These are phyloP conservation scores for Noturus placidus DNA, from an alignment of 2,113 vertebrate species.

Conservation along the genomic window DNA sequence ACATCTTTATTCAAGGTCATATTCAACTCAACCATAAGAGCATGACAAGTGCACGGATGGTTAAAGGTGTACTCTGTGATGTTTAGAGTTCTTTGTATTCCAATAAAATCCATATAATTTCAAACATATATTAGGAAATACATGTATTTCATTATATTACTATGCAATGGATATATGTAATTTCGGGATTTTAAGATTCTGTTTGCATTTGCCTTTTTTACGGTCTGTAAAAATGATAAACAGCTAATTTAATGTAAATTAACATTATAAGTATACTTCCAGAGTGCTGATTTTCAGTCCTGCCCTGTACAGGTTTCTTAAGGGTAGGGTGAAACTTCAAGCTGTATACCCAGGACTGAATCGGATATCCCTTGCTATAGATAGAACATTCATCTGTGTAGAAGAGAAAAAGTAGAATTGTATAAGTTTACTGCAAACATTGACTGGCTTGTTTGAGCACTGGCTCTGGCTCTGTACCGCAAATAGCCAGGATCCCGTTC, in stretches of 20 bases:
- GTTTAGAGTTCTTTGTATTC: background rate
- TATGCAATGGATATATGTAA: background rate
- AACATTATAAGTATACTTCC: background rate
- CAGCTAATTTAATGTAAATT: background rate
- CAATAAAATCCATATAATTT: background rate
- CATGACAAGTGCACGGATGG: conserved; percentile 8
- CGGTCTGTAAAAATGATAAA: background rate
- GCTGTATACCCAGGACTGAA: background rate
- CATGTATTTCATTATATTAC: background rate
- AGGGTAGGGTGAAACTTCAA: too few species aligned
- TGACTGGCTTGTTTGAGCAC: background rate
- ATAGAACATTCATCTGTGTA: background rate
- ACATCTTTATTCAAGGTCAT: background rate
- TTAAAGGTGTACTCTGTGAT: background rate
- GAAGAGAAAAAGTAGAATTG: background rate
- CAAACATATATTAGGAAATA: background rate
- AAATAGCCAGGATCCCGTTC: conserved; percentile 61
- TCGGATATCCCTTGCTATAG: background rate
- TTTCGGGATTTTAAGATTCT: background rate
- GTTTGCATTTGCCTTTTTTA: background rate
- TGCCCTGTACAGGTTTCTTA: background rate
- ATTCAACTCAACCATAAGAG: background rate
- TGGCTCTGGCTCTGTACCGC: conserved; percentile 30
- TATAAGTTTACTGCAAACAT: background rate
- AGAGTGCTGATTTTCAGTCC: background rate